Evolutionary conservation across 2,113 vertebrate genomes (phyloP).

Genomic region (Embiotoca jacksoni): DNA sequence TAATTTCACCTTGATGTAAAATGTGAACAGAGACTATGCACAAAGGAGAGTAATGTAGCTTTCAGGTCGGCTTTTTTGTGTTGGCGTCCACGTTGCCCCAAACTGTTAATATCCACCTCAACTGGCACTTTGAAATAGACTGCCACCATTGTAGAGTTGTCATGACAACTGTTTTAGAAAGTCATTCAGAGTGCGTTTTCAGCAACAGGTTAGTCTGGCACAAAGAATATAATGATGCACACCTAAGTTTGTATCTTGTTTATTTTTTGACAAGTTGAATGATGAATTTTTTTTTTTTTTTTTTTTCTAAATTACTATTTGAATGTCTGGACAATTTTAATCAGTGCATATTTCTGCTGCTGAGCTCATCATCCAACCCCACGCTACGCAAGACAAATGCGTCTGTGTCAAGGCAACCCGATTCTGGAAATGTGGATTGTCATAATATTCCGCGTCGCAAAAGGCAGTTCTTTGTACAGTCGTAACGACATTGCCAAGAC

Average conservation of each 20-base stretch:
- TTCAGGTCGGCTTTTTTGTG: slow-evolving; percentile 31
- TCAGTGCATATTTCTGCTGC: background rate
- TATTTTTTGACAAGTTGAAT: background rate
- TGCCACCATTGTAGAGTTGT: slow-evolving; percentile 29
- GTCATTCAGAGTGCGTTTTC: slow-evolving; percentile 30
- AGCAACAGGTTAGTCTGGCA: slow-evolving; percentile 24
- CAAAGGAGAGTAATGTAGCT: slow-evolving; percentile 21
- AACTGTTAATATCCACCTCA: slow-evolving; percentile 17
- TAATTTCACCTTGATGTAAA: slow-evolving; percentile 59
- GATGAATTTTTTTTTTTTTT: background rate
- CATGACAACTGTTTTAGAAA: slow-evolving; percentile 50
- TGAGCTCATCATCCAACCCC: slow-evolving; percentile 22
- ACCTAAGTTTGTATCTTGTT: background rate
- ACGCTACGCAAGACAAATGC: background rate
- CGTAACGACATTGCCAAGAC: slow-evolving; percentile 12
- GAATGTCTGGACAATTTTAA: slow-evolving; percentile 3
- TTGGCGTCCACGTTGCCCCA: slow-evolving; percentile 8
- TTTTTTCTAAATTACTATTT: background rate
- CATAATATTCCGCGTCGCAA: slow-evolving; percentile 7
- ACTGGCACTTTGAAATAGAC: slow-evolving; percentile 20
- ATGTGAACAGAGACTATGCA: slow-evolving; percentile 32
- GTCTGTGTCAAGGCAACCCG: slow-evolving; percentile 16
- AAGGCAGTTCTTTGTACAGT: slow-evolving; percentile 26
- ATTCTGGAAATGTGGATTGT: slow-evolving; percentile 5
- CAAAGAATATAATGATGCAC: background rate